Evolutionary conservation across 2,797 vertebrate genomes (phyloP), one percentile per base, ranked within the genome.

Genomic region (Hypotaenidia philippensis): DNA sequence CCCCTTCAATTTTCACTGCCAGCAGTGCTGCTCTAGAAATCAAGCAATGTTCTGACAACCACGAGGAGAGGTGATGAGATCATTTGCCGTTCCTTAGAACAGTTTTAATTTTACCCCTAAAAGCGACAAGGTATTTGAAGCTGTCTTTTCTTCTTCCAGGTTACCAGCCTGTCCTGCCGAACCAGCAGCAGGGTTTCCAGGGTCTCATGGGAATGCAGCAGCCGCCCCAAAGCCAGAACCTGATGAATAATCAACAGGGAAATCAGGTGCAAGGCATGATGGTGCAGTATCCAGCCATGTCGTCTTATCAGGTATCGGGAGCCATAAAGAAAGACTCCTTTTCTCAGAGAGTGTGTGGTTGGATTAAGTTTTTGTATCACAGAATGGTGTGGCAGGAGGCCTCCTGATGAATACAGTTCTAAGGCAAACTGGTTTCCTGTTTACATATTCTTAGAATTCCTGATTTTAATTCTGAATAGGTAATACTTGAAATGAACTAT

Each of bases 211-310:
- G 98, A 95, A 96, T 99, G 95, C 99, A 99, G 97, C 98, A 98
- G 95, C 98, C 98, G 0, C 97, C 99, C 75, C 98, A 98, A 96
- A 97, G 96, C 96, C 99, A 98, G 97, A 98, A 83, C 49, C 85
- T 98, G 97, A 97, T 98, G 96, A 97, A 90, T 96, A 98, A 81
- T 97, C 98, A 98, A 86, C 98, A 98, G 95, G 98, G 97, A 97
- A 96, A 97, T 94, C 98, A 99, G 95, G 97, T 98, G 74, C 98
- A 98, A 95, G 97, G 98, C 79, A 97, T 99, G 96, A 98, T 99
- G 98, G 98, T 99, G 93, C 97, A 98, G 94, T 99, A 99, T 97
- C 96, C 99, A 94, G 94, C 99, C 44, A 98, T 99, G 96, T 98
- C 98, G 50, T 98, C 99, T 97, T 99, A 99, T 98, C 99, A 99